Evolutionary conservation across 1,140 invertebrate genomes (phyloP).

Genomic region (Popillia japonica): DNA sequence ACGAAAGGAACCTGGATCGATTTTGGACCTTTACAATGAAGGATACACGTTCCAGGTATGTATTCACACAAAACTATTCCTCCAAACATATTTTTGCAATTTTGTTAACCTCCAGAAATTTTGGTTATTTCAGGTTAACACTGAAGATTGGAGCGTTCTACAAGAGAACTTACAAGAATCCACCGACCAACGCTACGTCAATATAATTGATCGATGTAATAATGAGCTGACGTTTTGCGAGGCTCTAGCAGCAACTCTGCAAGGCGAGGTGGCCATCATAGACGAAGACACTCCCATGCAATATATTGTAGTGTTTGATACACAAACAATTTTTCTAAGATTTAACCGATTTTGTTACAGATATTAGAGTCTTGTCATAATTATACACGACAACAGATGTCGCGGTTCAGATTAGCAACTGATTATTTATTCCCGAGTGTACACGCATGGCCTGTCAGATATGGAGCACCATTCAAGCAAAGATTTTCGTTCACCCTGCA

Average conservation of each 20-base stretch:
- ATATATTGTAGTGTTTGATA: slow-evolving; percentile 34
- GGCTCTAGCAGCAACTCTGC: slow-evolving; percentile 6
- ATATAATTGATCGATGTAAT: slow-evolving; percentile 29
- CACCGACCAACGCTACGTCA: slow-evolving; percentile 34
- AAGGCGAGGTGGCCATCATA: slow-evolving; percentile 31
- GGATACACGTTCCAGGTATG: slow-evolving; percentile 32
- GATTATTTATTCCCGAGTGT: slow-evolving; percentile 40
- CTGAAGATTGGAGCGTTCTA: slow-evolving; percentile 42
- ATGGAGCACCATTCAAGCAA: slow-evolving; percentile 36
- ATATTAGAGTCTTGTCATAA: slow-evolving; percentile 37
- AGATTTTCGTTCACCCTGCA: slow-evolving; percentile 39
- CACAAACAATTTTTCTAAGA: not conserved
- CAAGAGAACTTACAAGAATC: slow-evolving; percentile 38
- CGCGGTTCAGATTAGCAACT: slow-evolving; percentile 35
- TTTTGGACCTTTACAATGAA: slow-evolving; percentile 40
- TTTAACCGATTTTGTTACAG: slow-evolving; percentile 23
- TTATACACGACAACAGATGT: not conserved
- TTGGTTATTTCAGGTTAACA: slow-evolving; percentile 39
- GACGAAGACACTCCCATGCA: slow-evolving; percentile 40
- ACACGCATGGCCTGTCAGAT: slow-evolving; percentile 43
- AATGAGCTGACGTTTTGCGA: slow-evolving; percentile 40
- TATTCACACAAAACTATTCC: not conserved
- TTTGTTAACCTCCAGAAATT: too few species aligned
- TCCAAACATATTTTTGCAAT: not conserved
- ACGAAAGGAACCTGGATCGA: slow-evolving; percentile 12